Conservation (phyloP, 2,888 invertebrate species). For the Gymnosoma rotundatum region DNA sequence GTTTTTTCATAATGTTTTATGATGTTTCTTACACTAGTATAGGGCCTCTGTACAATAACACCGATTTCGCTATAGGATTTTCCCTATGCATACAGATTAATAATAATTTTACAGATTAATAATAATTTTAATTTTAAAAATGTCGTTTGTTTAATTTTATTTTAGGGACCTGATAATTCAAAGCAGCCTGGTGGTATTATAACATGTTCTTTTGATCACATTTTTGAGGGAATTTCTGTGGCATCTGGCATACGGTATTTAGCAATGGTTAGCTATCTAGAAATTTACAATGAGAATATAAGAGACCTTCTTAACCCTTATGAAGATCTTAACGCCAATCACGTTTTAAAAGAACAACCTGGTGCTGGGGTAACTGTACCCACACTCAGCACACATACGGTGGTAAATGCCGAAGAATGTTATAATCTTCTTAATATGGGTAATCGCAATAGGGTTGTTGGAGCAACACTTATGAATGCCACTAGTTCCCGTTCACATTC, state of each 20-base stretch:
- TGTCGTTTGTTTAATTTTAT: background rate
- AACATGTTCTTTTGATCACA: constrained; percentile 92
- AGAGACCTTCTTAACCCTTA: constrained; percentile 91
- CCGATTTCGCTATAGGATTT: no score
- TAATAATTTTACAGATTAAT: no score
- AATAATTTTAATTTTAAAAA: no score
- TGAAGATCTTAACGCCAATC: constrained; percentile 78
- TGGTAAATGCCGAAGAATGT: constrained; percentile 90
- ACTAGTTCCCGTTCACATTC: constrained; percentile 93
- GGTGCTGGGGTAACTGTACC: constrained; percentile 84
- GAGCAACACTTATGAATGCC: constrained; percentile 94
- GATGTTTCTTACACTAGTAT: no score
- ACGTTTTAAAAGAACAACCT: constrained; percentile 83
- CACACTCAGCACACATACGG: constrained; percentile 88
- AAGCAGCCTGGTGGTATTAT: constrained; percentile 84
- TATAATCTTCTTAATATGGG: constrained; percentile 89
- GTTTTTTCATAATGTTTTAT: no score
- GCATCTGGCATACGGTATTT: constrained; percentile 87
- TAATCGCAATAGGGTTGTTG: constrained; percentile 90
- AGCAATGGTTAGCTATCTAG: constrained; percentile 86
- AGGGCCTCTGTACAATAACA: no score
- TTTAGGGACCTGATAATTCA: constrained; percentile 67
- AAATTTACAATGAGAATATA: constrained; percentile 97
- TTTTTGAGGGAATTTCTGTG: constrained; percentile 92
- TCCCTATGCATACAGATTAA: no score